Evolutionary conservation across 1,140 invertebrate genomes (phyloP).

Genomic region (Spodoptera frugiperda): DNA sequence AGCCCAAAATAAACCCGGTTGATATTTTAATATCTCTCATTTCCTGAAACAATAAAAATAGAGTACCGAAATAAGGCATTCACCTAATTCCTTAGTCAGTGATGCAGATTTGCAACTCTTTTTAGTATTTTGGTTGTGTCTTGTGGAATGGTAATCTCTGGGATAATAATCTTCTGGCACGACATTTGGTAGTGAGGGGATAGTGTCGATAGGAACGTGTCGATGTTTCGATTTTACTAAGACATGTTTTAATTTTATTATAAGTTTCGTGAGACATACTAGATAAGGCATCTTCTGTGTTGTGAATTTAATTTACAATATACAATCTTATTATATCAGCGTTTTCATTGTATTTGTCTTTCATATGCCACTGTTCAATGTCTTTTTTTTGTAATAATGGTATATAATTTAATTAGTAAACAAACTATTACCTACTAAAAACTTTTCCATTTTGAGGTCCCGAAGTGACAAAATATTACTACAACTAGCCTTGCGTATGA

Average conservation of each 20-base stretch:
- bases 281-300: not conserved
- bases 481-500: too few relatives aligned
- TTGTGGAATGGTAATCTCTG: slow-evolving; percentile 55
- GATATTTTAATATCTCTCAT: too few relatives aligned
- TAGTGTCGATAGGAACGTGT: slow-evolving; percentile 40
- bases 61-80: slow-evolving; percentile 7
- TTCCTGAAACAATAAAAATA: too few relatives aligned
- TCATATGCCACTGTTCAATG: too few relatives aligned
- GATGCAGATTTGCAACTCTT: slow-evolving; percentile 58
- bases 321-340: not conserved
- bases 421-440: too few relatives aligned
- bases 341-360: too few relatives aligned
- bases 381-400: too few relatives aligned
- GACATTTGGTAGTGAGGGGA: slow-evolving; percentile 44
- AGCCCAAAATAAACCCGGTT: too few relatives aligned
- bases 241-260: not conserved
- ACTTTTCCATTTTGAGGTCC: too few relatives aligned
- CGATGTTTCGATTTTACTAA: slow-evolving; percentile 30
- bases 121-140: slow-evolving; percentile 57
- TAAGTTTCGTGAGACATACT: too few relatives aligned
- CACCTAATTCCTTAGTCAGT: slow-evolving; percentile 41
- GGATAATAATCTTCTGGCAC: slow-evolving; percentile 61
- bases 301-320: not conserved
- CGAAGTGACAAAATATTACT: too few relatives aligned
- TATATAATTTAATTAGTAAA: too few relatives aligned